These are phyloP conservation scores for Crotophaga sulcirostris DNA, from an alignment of 2,113 vertebrate genomes.

Conservation along the genomic window DNA sequence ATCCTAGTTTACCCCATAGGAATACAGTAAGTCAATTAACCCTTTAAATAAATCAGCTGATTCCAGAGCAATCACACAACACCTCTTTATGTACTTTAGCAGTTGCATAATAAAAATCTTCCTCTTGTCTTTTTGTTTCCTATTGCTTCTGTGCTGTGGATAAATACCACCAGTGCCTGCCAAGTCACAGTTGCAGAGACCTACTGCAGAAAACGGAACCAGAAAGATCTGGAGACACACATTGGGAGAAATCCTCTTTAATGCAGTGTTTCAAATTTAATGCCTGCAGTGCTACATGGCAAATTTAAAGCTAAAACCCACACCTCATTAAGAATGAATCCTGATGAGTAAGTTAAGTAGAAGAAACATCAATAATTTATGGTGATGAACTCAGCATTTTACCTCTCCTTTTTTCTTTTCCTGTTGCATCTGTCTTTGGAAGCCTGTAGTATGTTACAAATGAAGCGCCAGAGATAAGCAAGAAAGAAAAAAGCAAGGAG, in stretches of 20 bases:
- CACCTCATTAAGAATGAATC: slow-evolving; percentile 70
- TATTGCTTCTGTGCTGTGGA: not conserved
- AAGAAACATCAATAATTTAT: slow-evolving; percentile 68
- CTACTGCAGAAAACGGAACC: slow-evolving; percentile 39
- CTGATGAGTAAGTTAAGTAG: slow-evolving; percentile 66
- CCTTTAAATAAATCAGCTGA: slow-evolving; percentile 33
- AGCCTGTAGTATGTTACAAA: slow-evolving; percentile 38
- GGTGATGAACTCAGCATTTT: slow-evolving; percentile 65
- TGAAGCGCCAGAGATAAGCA: slow-evolving; percentile 37
- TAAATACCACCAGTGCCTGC: slow-evolving; percentile 17
- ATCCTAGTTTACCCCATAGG: slow-evolving; percentile 21
- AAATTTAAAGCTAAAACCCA: slow-evolving; percentile 66
- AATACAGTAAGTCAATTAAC: slow-evolving; percentile 43
- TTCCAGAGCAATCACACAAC: not conserved
- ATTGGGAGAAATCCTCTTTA: slow-evolving; percentile 43
- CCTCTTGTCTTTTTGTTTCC: slow-evolving; percentile 28
- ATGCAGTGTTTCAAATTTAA: slow-evolving; percentile 45
- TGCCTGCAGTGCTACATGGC: slow-evolving; percentile 52
- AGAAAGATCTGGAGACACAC: slow-evolving; percentile 7
- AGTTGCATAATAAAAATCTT: slow-evolving; percentile 45
- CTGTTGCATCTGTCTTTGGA: slow-evolving; percentile 51
- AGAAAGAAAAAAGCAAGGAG: slow-evolving; percentile 45
- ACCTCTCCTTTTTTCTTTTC: slow-evolving; percentile 17
- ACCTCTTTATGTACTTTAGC: slow-evolving; percentile 44
- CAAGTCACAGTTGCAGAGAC: slow-evolving; percentile 33